These are phyloP conservation scores for Drosophila borborema DNA, from an alignment of 2,888 invertebrate species.

Conservation along the genomic window DNA sequence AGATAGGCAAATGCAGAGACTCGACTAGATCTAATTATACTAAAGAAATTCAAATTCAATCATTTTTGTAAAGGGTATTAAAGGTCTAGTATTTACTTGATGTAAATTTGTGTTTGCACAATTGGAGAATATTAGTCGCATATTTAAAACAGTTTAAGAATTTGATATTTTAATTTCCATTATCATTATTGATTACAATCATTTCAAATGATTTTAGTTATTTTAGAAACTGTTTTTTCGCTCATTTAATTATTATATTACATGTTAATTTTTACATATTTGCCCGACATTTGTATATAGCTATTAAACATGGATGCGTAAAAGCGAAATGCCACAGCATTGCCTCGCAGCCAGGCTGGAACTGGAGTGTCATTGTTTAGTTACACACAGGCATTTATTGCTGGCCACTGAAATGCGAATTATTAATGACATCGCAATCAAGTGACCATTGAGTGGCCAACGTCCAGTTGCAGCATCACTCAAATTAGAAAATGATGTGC, in stretches of 20 bases:
- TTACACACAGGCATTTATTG: slow-evolving; percentile 9
- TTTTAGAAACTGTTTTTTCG: not conserved
- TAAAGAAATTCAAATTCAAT: too few species aligned
- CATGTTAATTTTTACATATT: slow-evolving; percentile 50
- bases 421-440: slow-evolving; percentile 46
- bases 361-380: slow-evolving; percentile 36
- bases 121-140: not conserved
- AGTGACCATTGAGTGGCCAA: slow-evolving; percentile 31
- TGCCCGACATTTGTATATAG: slow-evolving; percentile 43
- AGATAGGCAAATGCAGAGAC: too few species aligned
- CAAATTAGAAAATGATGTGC: slow-evolving; percentile 32
- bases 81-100: not conserved
- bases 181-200: slow-evolving; percentile 46
- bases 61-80: not conserved
- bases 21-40: too few species aligned
- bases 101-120: not conserved
- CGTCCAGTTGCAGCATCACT: slow-evolving; percentile 34
- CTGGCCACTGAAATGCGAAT: slow-evolving; percentile 36
- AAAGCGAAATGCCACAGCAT: slow-evolving; percentile 14
- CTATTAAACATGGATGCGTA: slow-evolving; percentile 48
- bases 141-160: slow-evolving; percentile 20
- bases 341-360: not conserved
- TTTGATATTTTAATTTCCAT: slow-evolving; percentile 33
- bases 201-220: slow-evolving; percentile 50
- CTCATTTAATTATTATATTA: slow-evolving; percentile 36